These are phyloP conservation scores for Anadara kagoshimensis DNA, from an alignment of 1,140 invertebrate genomes.

Conservation along the genomic window DNA sequence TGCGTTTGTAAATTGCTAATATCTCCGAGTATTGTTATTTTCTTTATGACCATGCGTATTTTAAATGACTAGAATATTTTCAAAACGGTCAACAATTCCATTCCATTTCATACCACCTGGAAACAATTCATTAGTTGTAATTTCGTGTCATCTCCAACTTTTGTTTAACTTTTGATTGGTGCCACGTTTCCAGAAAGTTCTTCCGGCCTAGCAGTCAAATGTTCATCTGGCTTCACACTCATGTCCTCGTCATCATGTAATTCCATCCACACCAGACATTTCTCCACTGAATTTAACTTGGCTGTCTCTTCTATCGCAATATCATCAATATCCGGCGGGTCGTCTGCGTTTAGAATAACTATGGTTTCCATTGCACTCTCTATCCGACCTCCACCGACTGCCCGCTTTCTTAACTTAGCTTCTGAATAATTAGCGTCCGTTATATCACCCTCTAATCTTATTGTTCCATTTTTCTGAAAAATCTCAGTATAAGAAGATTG, in stretches of 20 bases:
- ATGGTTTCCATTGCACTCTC: constrained; percentile 47
- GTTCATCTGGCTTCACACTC: background rate
- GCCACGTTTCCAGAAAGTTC: too few relatives aligned
- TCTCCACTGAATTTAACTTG: constrained; percentile 52
- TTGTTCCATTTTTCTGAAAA: constrained; percentile 10
- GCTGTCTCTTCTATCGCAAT: constrained; percentile 45
- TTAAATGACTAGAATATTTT: too few relatives aligned
- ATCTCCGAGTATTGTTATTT: too few relatives aligned
- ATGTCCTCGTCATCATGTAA: constrained; percentile 31
- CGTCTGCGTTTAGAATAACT: constrained; percentile 45
- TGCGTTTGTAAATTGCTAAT: too few relatives aligned
- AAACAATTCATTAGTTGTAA: too few relatives aligned
- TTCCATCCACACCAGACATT: constrained; percentile 61
- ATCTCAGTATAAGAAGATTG: constrained; percentile 11
- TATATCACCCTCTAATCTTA: constrained; percentile 42
- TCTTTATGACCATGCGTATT: too few relatives aligned
- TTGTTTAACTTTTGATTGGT: too few relatives aligned
- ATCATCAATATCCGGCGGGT: constrained; percentile 33
- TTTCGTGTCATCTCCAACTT: too few relatives aligned
- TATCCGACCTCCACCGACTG: constrained; percentile 40
- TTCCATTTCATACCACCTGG: too few relatives aligned
- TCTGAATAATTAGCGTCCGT: constrained; percentile 30
- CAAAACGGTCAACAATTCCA: too few relatives aligned
- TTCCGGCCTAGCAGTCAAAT: too few relatives aligned
- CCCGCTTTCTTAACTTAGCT: constrained; percentile 14